Conservation (phyloP, 2,797 vertebrate species). For the Falco biarmicus region DNA sequence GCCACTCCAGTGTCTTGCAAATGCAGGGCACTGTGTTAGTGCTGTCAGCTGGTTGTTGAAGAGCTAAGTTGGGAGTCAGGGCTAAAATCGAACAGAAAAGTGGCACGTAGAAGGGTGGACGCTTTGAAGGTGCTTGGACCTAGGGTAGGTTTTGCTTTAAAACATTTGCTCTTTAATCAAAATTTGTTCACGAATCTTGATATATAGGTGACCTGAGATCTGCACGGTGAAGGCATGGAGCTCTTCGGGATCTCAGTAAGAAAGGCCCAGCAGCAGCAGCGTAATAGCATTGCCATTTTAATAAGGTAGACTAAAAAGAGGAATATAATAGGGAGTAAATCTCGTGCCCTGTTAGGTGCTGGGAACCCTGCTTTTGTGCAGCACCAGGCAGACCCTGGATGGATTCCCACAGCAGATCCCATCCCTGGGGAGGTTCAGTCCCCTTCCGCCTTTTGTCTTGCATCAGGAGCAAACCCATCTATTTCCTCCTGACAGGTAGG, state of each 20-base stretch:
- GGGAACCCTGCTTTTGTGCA: not conserved
- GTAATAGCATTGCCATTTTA: not conserved
- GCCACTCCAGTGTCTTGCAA: not conserved
- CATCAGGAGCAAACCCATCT: not conserved
- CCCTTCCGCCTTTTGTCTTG: not conserved
- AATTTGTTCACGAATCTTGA: not conserved
- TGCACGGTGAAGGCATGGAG: not conserved
- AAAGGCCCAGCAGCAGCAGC: too few relatives aligned
- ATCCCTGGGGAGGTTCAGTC: not conserved
- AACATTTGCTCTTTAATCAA: not conserved
- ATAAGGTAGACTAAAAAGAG: not conserved
- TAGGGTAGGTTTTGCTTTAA: not conserved
- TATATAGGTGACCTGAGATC: not conserved
- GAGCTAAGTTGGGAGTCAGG: not conserved
- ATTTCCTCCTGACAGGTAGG: not conserved
- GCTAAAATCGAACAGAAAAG: not conserved
- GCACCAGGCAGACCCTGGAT: not conserved
- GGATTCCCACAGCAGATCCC: not conserved
- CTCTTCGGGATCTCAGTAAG: not conserved
- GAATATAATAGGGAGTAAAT: not conserved
- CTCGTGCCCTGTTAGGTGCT: not conserved
- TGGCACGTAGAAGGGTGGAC: accelerated
- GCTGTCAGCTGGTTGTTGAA: not conserved
- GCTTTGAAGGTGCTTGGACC: not conserved
- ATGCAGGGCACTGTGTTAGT: not conserved